Evolutionary conservation across 2,888 invertebrate species (phyloP).

Genomic region (Xylophagus ater): DNA sequence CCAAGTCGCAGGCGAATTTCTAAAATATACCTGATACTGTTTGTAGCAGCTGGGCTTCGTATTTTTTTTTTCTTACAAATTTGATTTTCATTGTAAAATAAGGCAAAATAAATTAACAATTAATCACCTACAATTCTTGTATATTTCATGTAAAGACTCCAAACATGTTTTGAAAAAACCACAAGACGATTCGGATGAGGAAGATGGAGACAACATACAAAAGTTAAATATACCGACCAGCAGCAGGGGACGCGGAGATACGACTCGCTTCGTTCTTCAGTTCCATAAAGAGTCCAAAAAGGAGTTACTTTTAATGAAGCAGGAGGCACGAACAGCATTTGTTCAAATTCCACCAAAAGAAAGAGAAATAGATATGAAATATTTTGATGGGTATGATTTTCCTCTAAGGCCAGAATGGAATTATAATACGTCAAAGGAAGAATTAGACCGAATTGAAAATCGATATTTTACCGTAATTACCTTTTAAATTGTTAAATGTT

Average conservation of each 20-base stretch:
- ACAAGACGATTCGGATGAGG: conserved; percentile 2
- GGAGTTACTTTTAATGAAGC: conserved; percentile 54
- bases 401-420: conserved; percentile 83
- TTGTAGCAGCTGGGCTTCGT: too few species aligned
- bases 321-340: conserved; percentile 50
- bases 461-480: conserved; percentile 52
- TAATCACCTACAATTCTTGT: too few species aligned
- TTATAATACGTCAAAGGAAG: conserved; percentile 57
- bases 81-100: too few species aligned
- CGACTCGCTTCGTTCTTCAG: conserved; percentile 58
- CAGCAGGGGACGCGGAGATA: conserved; percentile 13
- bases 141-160: too few species aligned
- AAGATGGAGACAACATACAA: background rate
- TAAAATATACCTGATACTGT: too few species aligned
- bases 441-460: conserved; percentile 68
- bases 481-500: background rate
- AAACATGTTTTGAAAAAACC: background rate
- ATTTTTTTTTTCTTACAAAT: too few species aligned
- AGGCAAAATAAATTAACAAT: too few species aligned
- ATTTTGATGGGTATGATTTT: conserved; percentile 60
- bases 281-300: conserved; percentile 71
- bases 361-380: conserved; percentile 57
- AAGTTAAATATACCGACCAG: too few species aligned
- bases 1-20: too few species aligned
- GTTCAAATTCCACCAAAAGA: conserved; percentile 46